Evolutionary conservation across 2,888 invertebrate genomes (phyloP), one percentile per base, ranked within the genome.

Genomic region (Drosophila robusta): DNA sequence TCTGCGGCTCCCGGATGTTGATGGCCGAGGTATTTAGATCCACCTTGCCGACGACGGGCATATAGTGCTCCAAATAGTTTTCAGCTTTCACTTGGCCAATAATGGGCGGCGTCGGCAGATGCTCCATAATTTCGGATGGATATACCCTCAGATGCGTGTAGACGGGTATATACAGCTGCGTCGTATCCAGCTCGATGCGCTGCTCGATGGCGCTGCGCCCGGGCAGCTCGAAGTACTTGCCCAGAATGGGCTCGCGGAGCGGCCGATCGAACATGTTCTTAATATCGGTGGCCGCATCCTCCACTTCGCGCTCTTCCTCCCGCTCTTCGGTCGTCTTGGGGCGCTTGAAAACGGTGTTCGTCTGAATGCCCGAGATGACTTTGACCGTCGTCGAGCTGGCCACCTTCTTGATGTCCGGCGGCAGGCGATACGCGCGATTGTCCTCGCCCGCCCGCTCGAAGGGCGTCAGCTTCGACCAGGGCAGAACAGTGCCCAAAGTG

Each of bases 331-430:
- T 26, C 1, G 46, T 41, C 32, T 80, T 78, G 6, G 29, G 1
- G 0, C 54, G 70, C 42, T 71, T 83, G 1, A 24, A 0, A 3
- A 8, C 6, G 12, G 11, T 26, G 7, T 32, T 11, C 22, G 61
- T 9, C 50, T 83, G 84, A 9, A 75, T 12, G 16, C 84, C 81
- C 9, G 84, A 83, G 11, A 82, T 78, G 9, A 95, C 96, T 92
- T 96, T 95, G 56, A 96, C 93, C 0, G 96, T 96, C 18, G 96
- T 96, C 52, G 94, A 96, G 82, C 96, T 97, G 69, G 95, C 95
- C 24, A 95, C 93, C 90, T 95, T 94, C 77, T 93, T 93, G 8
- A 97, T 94, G 90, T 97, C 97, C 0, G 95, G 94, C 4, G 97
- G 97, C 74, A 95, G 92, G 38, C 94, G 93, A 80, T 92, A 93